Evolutionary conservation across 1,140 invertebrate genomes (phyloP), one percentile per base, ranked within the genome.

Genomic region (Neodiprion lecontei): DNA sequence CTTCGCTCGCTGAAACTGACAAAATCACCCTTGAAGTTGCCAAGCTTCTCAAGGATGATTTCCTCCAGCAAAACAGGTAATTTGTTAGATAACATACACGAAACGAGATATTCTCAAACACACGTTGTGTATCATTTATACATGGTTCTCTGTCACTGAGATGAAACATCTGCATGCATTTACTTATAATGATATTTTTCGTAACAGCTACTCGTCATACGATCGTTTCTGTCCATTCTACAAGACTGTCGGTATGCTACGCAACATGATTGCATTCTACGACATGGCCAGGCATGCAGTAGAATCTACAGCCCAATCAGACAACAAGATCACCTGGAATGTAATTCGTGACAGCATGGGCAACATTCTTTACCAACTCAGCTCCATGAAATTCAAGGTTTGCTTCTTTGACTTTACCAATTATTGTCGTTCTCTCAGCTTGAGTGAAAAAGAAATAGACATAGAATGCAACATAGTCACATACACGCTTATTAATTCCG

Each of bases 151-250:
- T 40, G 28, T 40, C 28, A 3, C 28, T 40, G 28, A 40, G 28
- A 40, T 50, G 72, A 73, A 73, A 53, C 28, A 0, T 40, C 28
- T 40, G 0, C 28, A 40, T 40, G 28, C 28, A 40, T 40, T 40
- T 49, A 69, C 69, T 12, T 72, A 11, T 75, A 28, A 67, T 70
- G 69, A 47, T 71, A 75, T 80, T 72, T 68, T 78, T 80, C 88
- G 84, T 84, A 87, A n/a, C 89, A 96, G 93, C 87, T 99, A 99
- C 89, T 96, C 97, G 47, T 90, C 96, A 10, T 99, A 99, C 89
- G 98, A 99, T 91, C 92, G 98, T 78, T 99, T 98, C 91, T 99
- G 99, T 89, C 99, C 99, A 83, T 99, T 99, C 92, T 99, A 99
- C 91, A 99, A 99, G 91, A 99, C 98, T 47, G 96, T 98, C 14